Evolutionary conservation across 2,888 invertebrate species (phyloP).

Genomic region (Eurois occulta): DNA sequence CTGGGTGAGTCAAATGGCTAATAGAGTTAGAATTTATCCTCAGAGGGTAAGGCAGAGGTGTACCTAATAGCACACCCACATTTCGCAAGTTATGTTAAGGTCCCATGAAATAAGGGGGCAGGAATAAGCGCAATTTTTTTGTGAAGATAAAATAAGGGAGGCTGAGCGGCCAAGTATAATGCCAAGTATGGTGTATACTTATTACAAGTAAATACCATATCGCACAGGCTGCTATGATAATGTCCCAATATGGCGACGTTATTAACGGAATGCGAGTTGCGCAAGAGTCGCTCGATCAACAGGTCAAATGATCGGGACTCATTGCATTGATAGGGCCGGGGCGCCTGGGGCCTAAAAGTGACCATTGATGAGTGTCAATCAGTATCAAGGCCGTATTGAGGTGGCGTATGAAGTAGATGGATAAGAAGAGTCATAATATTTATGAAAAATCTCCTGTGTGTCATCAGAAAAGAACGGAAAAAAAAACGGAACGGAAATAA

Average conservation of each 20-base stretch:
- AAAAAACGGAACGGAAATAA: too few species aligned
- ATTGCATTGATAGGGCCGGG: slow-evolving; percentile 54
- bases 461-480: too few species aligned
- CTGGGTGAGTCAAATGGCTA: neutral
- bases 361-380: slow-evolving; percentile 43
- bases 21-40: neutral
- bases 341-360: slow-evolving; percentile 29
- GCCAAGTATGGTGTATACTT: neutral
- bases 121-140: neutral
- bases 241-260: slow-evolving; percentile 61
- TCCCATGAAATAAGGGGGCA: neutral
- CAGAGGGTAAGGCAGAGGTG: neutral
- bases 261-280: slow-evolving; percentile 64
- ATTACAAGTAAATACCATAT: slow-evolving; percentile 14
- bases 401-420: slow-evolving; percentile 15
- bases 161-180: neutral
- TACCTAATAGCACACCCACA: neutral
- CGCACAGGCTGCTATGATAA: slow-evolving; percentile 8
- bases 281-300: slow-evolving; percentile 53
- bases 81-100: neutral
- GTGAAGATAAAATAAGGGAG: neutral
- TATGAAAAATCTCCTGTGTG: too few species aligned
- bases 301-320: slow-evolving; percentile 62
- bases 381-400: slow-evolving; percentile 25
- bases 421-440: neutral